Conservation (phyloP, 2,797 vertebrate genomes). For the Pampus argenteus region DNA sequence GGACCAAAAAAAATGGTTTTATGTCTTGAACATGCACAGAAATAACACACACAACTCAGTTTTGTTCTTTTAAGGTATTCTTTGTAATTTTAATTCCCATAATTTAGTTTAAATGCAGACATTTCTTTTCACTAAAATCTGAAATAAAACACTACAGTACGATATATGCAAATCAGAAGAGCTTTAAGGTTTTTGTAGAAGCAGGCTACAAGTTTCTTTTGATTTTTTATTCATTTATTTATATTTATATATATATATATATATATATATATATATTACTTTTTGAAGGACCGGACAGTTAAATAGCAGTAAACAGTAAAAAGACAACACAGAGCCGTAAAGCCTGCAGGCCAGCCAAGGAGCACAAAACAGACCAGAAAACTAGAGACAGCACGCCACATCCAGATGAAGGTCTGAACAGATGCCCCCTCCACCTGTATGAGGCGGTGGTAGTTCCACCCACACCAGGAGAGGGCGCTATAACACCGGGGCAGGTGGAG, state of each 20-base stretch:
- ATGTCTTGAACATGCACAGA: conserved; percentile 4
- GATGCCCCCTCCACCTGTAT: conserved; percentile 36
- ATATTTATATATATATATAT: too few relatives aligned
- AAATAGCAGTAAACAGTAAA: conserved; percentile 80
- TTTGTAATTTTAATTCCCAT: conserved; percentile 92
- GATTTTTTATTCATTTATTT: conserved; percentile 50
- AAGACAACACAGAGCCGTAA: conserved; percentile 79
- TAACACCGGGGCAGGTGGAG: conserved; percentile 59
- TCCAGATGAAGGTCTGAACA: conserved; percentile 63
- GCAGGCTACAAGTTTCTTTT: conserved; percentile 78
- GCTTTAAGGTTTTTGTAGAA: conserved; percentile 78
- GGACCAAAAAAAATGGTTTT: background rate
- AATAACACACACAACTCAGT: conserved; percentile 61
- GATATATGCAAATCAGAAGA: conserved; percentile 87
- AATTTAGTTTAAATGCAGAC: conserved; percentile 89
- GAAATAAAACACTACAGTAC: conserved; percentile 87
- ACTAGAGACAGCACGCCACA: conserved; percentile 70
- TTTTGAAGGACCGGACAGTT: conserved; percentile 71
- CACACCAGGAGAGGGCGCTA: conserved; percentile 57
- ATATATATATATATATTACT: too few relatives aligned
- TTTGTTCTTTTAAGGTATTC: conserved; percentile 67
- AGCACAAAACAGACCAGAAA: conserved; percentile 69
- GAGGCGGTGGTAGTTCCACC: conserved; percentile 34
- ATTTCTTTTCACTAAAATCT: conserved; percentile 82
- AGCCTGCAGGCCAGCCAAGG: conserved; percentile 80